These are phyloP conservation scores for Hippocampus kuda DNA, from an alignment of 2,797 vertebrate genomes.

Conservation along the genomic window DNA sequence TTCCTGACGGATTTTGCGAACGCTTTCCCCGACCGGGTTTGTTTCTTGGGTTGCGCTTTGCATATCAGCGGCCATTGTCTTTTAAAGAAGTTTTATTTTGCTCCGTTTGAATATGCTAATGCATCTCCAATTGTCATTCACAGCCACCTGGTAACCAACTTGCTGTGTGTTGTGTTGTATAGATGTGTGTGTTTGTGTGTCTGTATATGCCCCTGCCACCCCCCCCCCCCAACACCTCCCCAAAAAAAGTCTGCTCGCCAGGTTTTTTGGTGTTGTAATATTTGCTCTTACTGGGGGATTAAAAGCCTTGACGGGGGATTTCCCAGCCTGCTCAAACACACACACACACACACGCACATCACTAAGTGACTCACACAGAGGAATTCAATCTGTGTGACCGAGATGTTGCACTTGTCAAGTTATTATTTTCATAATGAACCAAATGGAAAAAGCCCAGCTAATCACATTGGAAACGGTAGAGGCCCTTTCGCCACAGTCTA, in stretches of 20 bases:
- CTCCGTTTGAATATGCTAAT: conserved; percentile 67
- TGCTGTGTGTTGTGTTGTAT: conserved; percentile 6
- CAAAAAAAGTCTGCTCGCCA: conserved; percentile 6
- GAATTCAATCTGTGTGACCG: neutral
- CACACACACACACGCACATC: conserved; percentile 15
- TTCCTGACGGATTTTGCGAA: conserved; percentile 41
- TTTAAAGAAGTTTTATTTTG: conserved; percentile 60
- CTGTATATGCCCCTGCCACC: too few relatives aligned
- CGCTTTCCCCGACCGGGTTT: conserved; percentile 9
- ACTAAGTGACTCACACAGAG: conserved; percentile 7
- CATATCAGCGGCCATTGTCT: conserved; percentile 61
- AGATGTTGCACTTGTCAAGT: neutral
- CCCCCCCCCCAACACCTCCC: too few relatives aligned
- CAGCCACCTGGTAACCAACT: conserved; percentile 57
- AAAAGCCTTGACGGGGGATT: conserved; percentile 67
- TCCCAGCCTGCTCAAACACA: conserved; percentile 57
- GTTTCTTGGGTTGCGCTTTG: conserved; percentile 46
- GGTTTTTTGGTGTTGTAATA: conserved; percentile 50
- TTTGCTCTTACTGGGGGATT: conserved; percentile 67
- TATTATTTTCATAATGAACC: neutral
- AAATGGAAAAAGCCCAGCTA: neutral
- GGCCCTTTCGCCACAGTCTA: neutral
- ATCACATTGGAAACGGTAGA: neutral
- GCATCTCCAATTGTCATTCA: conserved; percentile 60
- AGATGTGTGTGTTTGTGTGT: conserved; percentile 9